Evolutionary conservation across 2,888 invertebrate species (phyloP).

Genomic region (Villa cingulata): DNA sequence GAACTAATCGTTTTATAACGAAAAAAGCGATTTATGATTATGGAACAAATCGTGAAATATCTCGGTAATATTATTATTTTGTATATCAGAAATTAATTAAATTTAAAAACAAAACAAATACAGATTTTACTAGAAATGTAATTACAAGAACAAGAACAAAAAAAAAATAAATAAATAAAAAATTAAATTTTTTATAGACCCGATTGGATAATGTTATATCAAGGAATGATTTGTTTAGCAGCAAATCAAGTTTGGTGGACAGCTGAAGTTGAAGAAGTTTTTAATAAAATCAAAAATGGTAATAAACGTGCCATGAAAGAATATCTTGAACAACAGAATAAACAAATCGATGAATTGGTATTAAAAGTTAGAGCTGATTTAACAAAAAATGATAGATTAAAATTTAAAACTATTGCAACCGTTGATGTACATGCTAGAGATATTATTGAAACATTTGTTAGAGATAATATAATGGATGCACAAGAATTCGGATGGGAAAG

Average conservation of each 20-base stretch:
- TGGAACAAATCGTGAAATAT: slow-evolving; percentile 54
- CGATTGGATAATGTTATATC: slow-evolving; percentile 80
- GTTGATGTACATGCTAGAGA: slow-evolving; percentile 87
- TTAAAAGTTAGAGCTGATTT: slow-evolving; percentile 55
- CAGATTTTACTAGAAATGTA: too few relatives aligned
- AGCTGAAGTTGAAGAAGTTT: slow-evolving; percentile 84
- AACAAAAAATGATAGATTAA: slow-evolving; percentile 65
- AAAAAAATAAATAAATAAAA: too few relatives aligned
- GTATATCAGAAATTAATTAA: too few relatives aligned
- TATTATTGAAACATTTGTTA: slow-evolving; percentile 69
- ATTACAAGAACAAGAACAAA: too few relatives aligned
- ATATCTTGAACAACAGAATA: slow-evolving; percentile 60
- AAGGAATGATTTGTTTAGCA: slow-evolving; percentile 74
- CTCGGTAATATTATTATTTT: slow-evolving; percentile 37
- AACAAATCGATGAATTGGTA: slow-evolving; percentile 72
- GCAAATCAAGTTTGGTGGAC: slow-evolving; percentile 94
- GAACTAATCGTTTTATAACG: slow-evolving; percentile 66
- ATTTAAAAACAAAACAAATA: too few relatives aligned
- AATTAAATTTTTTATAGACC: slow-evolving; percentile 39
- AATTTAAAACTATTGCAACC: slow-evolving; percentile 78
- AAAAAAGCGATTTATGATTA: slow-evolving; percentile 82
- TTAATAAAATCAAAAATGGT: slow-evolving; percentile 49
- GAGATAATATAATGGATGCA: slow-evolving; percentile 67
- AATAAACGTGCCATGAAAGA: slow-evolving; percentile 83
- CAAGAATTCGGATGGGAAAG: slow-evolving; percentile 91